These are phyloP conservation scores for Sphaerophoria rueppellii DNA, from an alignment of 2,888 invertebrate species.

Conservation along the genomic window DNA sequence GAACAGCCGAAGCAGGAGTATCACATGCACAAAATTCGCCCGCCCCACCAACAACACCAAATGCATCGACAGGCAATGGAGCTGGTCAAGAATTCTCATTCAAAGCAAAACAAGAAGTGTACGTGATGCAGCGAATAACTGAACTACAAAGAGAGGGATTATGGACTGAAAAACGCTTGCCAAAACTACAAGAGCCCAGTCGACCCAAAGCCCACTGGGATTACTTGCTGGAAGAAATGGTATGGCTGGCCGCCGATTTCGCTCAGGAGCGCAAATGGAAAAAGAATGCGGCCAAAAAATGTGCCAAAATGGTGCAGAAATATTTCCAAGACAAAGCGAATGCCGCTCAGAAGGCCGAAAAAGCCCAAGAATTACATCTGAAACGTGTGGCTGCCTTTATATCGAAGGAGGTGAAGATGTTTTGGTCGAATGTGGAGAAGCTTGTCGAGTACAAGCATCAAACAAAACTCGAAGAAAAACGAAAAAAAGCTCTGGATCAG, in stretches of 20 bases:
- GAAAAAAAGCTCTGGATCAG: conserved; percentile 96
- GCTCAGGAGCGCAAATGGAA: conserved; percentile 99
- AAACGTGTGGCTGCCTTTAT: conserved; percentile 94
- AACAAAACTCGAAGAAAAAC: conserved; percentile 95
- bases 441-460: conserved; percentile 97
- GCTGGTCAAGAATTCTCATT: conserved; percentile 86
- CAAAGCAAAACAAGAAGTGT: conserved; percentile 94
- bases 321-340: conserved; percentile 95
- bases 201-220: conserved; percentile 98
- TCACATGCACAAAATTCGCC: conserved; percentile 76
- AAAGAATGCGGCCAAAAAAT: conserved; percentile 95
- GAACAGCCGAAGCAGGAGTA: conserved; percentile 75
- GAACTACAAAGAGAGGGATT: conserved; percentile 96
- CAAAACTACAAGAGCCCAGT: conserved; percentile 95
- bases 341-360: conserved; percentile 94
- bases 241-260: conserved; percentile 99
- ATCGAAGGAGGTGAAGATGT: conserved; percentile 95
- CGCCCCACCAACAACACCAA: conserved; percentile 56
- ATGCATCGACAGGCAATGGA: conserved; percentile 73
- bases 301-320: conserved; percentile 95
- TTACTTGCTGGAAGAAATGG: conserved; percentile 98
- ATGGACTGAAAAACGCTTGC: conserved; percentile 96
- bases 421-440: conserved; percentile 99
- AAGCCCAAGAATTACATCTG: conserved; percentile 93
- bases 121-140: conserved; percentile 94